Conservation (phyloP, 2,797 vertebrate genomes). For the Loriculus beryllinus region DNA sequence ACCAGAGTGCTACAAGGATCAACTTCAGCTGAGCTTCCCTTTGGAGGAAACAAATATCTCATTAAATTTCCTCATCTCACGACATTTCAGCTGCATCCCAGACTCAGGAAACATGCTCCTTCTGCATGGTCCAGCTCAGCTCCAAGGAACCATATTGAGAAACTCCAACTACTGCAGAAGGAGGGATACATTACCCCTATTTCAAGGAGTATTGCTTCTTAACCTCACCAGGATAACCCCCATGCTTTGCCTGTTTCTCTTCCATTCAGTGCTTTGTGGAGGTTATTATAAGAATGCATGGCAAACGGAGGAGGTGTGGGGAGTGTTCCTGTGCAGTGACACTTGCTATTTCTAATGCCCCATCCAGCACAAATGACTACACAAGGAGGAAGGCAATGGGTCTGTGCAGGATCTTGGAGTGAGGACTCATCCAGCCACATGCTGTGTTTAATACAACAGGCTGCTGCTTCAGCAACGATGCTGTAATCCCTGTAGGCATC, state of each 20-base stretch:
- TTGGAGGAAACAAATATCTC: accelerated
- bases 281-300: accelerated
- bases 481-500: neutral
- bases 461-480: neutral
- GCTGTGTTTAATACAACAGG: neutral
- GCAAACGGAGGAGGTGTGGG: accelerated
- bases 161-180: neutral
- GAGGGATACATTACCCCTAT: too few relatives aligned
- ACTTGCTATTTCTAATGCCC: neutral
- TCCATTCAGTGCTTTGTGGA: neutral
- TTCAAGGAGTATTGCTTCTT: neutral
- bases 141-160: neutral
- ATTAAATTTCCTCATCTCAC: neutral
- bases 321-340: neutral
- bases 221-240: neutral
- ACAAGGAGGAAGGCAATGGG: neutral
- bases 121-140: neutral
- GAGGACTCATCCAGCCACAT: neutral
- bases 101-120: neutral
- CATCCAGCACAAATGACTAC: neutral
- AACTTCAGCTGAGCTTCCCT: neutral
- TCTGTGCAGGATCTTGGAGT: neutral
- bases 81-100: neutral
- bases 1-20: neutral
- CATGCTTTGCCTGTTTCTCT: neutral